A percentile compares a stretch with the other conserved stretches of the same genome.
Evolutionary conservation across 2,888 invertebrate genomes (phyloP).

Genomic region (Theretra japonica): DNA sequence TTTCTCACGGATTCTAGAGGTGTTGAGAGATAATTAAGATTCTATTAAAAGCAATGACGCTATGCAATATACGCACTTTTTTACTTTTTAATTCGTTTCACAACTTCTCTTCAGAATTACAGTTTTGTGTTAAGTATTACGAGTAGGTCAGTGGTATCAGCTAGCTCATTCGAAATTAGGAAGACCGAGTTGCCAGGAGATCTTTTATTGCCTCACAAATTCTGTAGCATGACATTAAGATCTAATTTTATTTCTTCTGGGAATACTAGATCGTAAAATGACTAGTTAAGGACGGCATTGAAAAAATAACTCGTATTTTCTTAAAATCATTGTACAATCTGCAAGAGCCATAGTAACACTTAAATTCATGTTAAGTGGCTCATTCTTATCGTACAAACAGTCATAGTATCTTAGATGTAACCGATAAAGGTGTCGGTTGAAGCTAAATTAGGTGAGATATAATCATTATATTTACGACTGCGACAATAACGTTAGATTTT

Average conservation of each 20-base stretch:
- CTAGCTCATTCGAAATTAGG: too few relatives aligned
- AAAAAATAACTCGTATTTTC: background rate
- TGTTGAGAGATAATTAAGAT: conserved; percentile 5
- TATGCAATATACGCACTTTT: background rate
- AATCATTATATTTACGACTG: conserved; percentile 11
- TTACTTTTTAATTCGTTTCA: background rate
- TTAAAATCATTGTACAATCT: background rate
- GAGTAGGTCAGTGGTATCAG: too few relatives aligned
- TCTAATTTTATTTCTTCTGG: too few relatives aligned
- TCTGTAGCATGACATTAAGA: too few relatives aligned
- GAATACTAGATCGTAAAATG: too few relatives aligned
- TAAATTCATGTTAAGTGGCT: background rate
- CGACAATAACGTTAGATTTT: conserved; percentile 14
- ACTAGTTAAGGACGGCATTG: too few relatives aligned
- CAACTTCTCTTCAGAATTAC: background rate
- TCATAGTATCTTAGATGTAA: background rate
- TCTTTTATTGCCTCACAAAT: too few relatives aligned
- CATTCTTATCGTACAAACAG: background rate
- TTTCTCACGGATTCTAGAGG: conserved; percentile 10
- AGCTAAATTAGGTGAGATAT: conserved; percentile 4
- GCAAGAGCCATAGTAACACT: conserved; percentile 1
- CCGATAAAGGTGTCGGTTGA: background rate
- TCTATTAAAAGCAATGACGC: conserved; percentile 1
- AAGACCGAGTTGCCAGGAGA: too few relatives aligned
- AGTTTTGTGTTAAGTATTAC: background rate